Conservation (phyloP, 2,888 invertebrate genomes). For the Synergus japonicus region DNA sequence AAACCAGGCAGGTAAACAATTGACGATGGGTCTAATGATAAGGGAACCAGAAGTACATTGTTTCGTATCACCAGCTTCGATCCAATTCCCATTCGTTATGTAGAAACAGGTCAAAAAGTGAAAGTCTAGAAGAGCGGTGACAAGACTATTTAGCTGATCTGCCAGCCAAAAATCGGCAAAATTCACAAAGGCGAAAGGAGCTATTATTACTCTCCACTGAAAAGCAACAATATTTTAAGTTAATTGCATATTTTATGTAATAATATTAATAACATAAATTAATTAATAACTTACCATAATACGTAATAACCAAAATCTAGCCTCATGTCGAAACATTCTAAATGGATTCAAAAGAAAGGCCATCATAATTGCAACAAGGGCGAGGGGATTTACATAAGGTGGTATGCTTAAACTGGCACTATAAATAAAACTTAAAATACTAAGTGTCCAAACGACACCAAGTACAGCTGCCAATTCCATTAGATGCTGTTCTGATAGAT, state of each 20-base stretch:
- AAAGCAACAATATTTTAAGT: slow-evolving; percentile 60
- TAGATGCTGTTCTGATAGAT: slow-evolving; percentile 94
- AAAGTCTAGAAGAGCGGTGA: slow-evolving; percentile 93
- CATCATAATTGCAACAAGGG: slow-evolving; percentile 88
- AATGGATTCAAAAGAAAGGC: slow-evolving; percentile 95
- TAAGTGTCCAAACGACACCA: slow-evolving; percentile 96
- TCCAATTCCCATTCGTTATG: slow-evolving; percentile 87
- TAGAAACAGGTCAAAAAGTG: slow-evolving; percentile 97
- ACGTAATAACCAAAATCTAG: slow-evolving; percentile 94
- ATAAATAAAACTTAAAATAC: slow-evolving; percentile 90
- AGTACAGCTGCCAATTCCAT: slow-evolving; percentile 96
- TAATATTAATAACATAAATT: background rate
- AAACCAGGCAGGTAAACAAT: slow-evolving; percentile 97
- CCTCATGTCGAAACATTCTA: slow-evolving; percentile 93
- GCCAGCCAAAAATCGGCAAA: slow-evolving; percentile 99
- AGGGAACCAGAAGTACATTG: slow-evolving; percentile 86
- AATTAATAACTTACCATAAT: slow-evolving; percentile 84
- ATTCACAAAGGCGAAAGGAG: slow-evolving; percentile 95
- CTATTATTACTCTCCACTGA: slow-evolving; percentile 90
- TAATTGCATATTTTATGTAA: background rate
- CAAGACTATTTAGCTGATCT: slow-evolving; percentile 97
- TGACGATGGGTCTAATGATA: slow-evolving; percentile 90
- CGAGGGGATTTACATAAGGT: slow-evolving; percentile 94
- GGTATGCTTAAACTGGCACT: slow-evolving; percentile 92
- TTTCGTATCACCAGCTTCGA: slow-evolving; percentile 81